phyloP scores from a whole-genome alignment of 2,113 vertebrate species.

The Mellivora capensis region DNA sequence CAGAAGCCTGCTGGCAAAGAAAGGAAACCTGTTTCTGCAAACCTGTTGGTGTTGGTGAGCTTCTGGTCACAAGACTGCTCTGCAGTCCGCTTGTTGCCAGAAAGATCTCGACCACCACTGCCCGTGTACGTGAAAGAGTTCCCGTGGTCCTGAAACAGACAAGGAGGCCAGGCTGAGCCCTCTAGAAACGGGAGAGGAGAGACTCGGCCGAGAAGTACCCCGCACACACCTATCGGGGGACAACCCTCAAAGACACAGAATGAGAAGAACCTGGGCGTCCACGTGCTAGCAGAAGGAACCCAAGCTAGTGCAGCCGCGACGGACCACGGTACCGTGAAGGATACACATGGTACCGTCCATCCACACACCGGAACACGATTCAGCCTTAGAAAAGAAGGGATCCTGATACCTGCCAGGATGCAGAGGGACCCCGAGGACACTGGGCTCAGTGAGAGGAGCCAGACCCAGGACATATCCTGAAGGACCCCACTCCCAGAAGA shows the following conservation, averaged over 20 bases:
- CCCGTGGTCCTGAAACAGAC: constrained; percentile 89
- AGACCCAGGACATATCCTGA: neutral
- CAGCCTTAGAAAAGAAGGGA: neutral
- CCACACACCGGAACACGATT: fast-evolving
- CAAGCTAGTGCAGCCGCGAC: fast-evolving
- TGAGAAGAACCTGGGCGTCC: neutral
- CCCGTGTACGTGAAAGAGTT: constrained; percentile 98
- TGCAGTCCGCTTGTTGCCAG: constrained; percentile 96
- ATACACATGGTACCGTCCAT: neutral
- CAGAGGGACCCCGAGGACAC: neutral
- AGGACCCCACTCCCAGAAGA: neutral
- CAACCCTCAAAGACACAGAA: neutral
- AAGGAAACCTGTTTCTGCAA: neutral
- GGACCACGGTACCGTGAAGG: fast-evolving
- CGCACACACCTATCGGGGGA: no score
- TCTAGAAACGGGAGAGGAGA: fast-evolving
- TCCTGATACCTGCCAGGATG: fast-evolving
- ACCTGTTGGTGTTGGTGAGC: constrained; percentile 99
- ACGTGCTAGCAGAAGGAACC: fast-evolving
- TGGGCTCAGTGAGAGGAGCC: neutral
- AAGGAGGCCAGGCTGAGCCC: neutral
- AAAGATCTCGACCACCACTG: constrained; percentile 95
- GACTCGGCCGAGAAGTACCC: neutral
- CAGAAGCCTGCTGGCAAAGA: fast-evolving
- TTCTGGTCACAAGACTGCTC: constrained; percentile 99